A percentile compares a stretch with the other conserved stretches of the same genome.
phyloP scores from a whole-genome alignment of 2,113 vertebrate species.

The Fregata magnificens region DNA sequence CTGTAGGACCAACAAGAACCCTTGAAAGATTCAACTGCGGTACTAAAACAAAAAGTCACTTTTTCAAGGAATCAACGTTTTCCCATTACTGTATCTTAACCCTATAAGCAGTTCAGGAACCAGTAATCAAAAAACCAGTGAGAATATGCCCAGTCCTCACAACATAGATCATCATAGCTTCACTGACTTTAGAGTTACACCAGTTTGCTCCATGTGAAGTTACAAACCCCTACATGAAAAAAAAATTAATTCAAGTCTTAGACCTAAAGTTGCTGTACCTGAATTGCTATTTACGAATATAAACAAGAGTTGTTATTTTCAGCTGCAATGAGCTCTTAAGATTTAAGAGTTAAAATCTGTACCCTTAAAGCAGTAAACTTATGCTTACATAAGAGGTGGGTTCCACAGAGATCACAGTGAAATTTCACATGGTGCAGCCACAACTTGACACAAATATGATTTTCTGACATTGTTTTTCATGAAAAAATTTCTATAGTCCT shows the following conservation, averaged over 20 bases:
- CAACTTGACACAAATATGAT: not conserved
- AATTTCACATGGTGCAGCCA: not conserved
- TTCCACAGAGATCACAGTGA: not conserved
- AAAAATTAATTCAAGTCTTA: not conserved
- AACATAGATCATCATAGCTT: not conserved
- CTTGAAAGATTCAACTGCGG: not conserved
- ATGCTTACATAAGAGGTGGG: not conserved
- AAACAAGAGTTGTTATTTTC: not conserved
- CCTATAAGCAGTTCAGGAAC: not conserved
- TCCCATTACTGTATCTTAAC: not conserved
- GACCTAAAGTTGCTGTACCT: not conserved
- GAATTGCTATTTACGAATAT: not conserved
- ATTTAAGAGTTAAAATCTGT: not conserved
- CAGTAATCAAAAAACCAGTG: not conserved
- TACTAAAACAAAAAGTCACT: not conserved
- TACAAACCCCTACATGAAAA: not conserved
- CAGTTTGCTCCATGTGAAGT: not conserved
- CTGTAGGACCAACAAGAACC: not conserved
- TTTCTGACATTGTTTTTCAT: not conserved
- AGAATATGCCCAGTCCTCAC: not conserved
- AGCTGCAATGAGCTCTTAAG: not conserved
- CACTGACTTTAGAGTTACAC: not conserved
- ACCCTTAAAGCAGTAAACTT: not conserved
- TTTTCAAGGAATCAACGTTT: not conserved
- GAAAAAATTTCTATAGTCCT: not conserved